Percentiles rank a stretch among this genome's conserved stretches.
Conservation (phyloP, 2,888 invertebrate genomes). For the Tetheella fluctuosa region DNA sequence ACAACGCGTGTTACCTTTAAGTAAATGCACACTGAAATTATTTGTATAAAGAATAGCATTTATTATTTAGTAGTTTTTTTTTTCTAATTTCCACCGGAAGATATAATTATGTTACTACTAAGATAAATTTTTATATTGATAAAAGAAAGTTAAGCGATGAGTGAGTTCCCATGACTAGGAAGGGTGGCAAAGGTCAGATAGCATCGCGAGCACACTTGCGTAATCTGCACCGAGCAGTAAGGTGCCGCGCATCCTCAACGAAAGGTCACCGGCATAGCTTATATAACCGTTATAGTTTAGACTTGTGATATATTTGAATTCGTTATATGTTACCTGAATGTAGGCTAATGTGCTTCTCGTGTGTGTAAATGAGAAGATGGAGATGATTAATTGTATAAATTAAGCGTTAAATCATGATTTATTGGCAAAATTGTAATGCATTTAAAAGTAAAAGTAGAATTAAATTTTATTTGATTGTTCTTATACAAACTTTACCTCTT, state of each 20-base stretch:
- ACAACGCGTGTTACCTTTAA: too few species aligned
- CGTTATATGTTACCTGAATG: conserved; percentile 12
- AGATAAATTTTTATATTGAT: too few species aligned
- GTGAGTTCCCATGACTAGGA: conserved; percentile 21
- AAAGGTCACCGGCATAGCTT: conserved; percentile 70
- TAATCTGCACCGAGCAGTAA: conserved; percentile 53
- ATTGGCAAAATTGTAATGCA: background rate
- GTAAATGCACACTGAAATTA: too few species aligned
- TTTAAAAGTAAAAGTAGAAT: background rate
- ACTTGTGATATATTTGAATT: conserved; percentile 24
- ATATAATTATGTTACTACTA: too few species aligned
- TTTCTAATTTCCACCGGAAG: too few species aligned
- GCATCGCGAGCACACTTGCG: conserved; percentile 53
- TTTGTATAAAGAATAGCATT: too few species aligned
- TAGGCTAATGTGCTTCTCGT: conserved; percentile 16
- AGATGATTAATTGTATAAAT: background rate
- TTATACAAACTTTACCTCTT: too few species aligned
- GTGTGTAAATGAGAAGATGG: background rate
- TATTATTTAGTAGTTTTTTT: too few species aligned
- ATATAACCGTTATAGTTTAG: conserved; percentile 52
- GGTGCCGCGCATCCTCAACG: conserved; percentile 68
- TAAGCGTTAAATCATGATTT: background rate
- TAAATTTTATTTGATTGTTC: too few species aligned
- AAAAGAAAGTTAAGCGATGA: background rate
- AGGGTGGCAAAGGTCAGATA: conserved; percentile 58